Conservation (phyloP, 2,888 invertebrate species). For the Pachymerium ferrugineum region DNA sequence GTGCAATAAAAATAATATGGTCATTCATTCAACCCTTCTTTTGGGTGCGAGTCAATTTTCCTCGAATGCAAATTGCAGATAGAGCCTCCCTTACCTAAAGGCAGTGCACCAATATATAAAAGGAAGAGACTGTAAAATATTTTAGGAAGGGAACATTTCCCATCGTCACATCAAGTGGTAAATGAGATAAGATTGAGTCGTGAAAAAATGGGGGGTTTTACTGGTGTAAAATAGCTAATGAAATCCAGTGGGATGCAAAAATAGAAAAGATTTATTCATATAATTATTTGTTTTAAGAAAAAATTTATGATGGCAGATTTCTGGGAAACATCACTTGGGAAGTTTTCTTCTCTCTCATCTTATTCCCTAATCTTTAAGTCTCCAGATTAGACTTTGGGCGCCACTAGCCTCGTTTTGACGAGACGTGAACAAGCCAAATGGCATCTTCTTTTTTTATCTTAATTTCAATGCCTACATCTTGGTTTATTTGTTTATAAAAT, state of each 20-base stretch:
- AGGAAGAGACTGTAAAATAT: background rate
- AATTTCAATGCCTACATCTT: background rate
- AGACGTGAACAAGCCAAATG: too few relatives aligned
- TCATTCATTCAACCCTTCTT: background rate
- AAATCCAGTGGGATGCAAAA: background rate
- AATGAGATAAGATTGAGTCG: background rate
- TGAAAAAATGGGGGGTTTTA: too few relatives aligned
- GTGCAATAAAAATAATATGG: background rate
- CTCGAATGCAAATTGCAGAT: background rate
- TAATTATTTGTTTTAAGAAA: background rate
- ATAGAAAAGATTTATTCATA: background rate
- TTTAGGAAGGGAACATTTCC: too few relatives aligned
- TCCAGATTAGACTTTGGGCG: background rate
- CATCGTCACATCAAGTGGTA: too few relatives aligned
- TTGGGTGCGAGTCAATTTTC: background rate
- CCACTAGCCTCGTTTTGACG: too few relatives aligned
- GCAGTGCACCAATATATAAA: background rate
- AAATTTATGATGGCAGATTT: background rate
- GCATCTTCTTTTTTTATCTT: background rate
- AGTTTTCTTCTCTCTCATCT: background rate
- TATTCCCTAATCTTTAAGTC: background rate
- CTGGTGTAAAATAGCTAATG: too few relatives aligned
- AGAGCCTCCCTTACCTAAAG: background rate
- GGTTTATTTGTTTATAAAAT: background rate
- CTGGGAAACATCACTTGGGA: background rate